Evolutionary conservation across 1,140 invertebrate genomes (phyloP), one percentile per base, ranked within the genome.

Genomic region (Trichoplusia ni): DNA sequence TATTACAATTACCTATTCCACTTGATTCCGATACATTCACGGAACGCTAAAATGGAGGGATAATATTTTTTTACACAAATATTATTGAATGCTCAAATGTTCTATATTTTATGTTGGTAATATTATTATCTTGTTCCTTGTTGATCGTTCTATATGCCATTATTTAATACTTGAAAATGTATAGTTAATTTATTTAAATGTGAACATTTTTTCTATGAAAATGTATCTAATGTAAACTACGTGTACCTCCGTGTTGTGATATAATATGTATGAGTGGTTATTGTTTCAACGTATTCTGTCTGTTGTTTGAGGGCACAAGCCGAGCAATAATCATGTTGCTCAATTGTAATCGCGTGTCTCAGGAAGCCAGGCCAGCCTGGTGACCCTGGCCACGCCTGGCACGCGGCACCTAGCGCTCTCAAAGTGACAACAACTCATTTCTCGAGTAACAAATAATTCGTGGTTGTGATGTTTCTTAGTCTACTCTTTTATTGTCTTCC

Each of bases 211-310:
- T 74, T 83, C 53, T 79, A 79, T 72, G 77, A 73, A 51, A 69
- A 77, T 76, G 68, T 75, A 72, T 13, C 18, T 13, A 72, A 75
- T 71, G 53, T 79, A 74, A 77, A 72, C 67, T 85, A 83, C 70
- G 71, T 82, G 79, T 84, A 88, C 78, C 80, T 89, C 81, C 82
- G 85, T 87, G 87, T 90, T 90, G 87, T 90, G 87, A 90, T 89
- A 89, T 27, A 42, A 23, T 75, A 77, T 84, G 78, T 81, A 79
- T 84, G 75, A 77, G 76, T 75, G 74, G 49, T 77, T 77, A 77
- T 81, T 75, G 71, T 82, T 84, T 84, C 77, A 71, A 74, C 31
- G 33, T 74, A 71, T 67, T 60, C 73, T 79, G 65, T 79, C 70
- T 81, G 81, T 82, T 67, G 74, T 85, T 82, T 86, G 68, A 77